Evolutionary conservation across 2,113 vertebrate species (phyloP).

Genomic region (Pterocles gutturalis): DNA sequence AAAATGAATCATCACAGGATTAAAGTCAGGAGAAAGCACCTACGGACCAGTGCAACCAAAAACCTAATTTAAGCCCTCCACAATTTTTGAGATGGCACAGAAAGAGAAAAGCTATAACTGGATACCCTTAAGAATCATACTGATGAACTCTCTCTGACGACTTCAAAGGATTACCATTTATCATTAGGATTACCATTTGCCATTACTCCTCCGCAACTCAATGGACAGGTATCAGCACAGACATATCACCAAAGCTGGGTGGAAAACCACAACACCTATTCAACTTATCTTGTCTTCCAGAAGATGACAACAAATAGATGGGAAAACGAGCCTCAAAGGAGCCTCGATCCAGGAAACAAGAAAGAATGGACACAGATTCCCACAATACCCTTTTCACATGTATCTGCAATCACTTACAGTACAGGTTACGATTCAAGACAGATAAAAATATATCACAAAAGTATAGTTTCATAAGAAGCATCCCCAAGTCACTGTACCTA

Average conservation of each 20-base stretch:
- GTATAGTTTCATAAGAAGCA: neutral
- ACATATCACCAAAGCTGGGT: neutral
- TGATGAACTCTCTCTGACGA: neutral
- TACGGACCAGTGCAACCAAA: neutral
- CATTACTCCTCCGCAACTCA: neutral
- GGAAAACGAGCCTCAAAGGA: neutral
- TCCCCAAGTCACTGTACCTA: neutral
- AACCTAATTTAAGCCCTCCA: neutral
- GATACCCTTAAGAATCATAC: neutral
- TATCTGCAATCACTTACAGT: neutral
- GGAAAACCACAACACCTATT: neutral
- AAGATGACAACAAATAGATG: neutral
- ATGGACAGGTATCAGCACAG: neutral
- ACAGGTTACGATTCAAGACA: neutral
- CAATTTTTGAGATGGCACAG: neutral
- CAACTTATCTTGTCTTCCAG: neutral
- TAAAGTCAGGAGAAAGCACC: neutral
- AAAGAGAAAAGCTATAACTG: fast-evolving
- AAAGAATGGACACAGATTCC: neutral
- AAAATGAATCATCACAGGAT: neutral
- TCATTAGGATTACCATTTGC: neutral
- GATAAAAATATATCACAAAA: neutral
- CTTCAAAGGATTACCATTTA: neutral
- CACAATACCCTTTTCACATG: neutral
- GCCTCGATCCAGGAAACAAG: neutral